Base-by-base conservation (phyloP, 1,140 invertebrate genomes). In the Drosophila pallidifrons region DNA sequence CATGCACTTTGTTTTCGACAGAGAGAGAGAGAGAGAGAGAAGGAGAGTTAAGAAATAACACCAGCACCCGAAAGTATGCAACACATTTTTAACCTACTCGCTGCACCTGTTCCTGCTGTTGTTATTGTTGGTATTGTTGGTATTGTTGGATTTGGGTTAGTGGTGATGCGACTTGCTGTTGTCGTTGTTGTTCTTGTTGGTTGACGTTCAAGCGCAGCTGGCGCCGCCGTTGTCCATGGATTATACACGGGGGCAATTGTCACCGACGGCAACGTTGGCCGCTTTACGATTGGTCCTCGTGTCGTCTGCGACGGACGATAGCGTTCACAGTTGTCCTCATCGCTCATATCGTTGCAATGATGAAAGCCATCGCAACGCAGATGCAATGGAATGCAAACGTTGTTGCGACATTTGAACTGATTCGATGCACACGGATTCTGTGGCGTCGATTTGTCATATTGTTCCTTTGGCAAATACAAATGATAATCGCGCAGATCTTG, bases 281-380 rank as follows among this genome's bases (percentile, higher is more conserved):
- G 64, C 41, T 41, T 15, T 11, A 30, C 41, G 57, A 25, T 25
- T 25, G 74, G 60, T 3, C 58, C 55, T 0, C 72, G 64, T 0
- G 73, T 81, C 4, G 67, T 46, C 5, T 13, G 13, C 0, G 66
- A 68, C 52, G 52, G 5, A 49, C 25, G 47, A 54, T 92, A 92
- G 6, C 51, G 67, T 2, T 90, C 94, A 88, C 95, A 96, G 86
- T 94, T 91, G 68, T 88, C 88, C 93, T 98, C 97, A 88, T 98
- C 97, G 71, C 96, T 95, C 88, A 94, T 93, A 92, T 96, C 96
- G 35, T 95, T 93, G 93, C 96, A 97, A 82, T 97, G 95, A 89
- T 94, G 93, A 81, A 95, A 94, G 72, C 95, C 95, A 91, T 98
- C 96, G 93, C 97, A 98, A 52, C 94, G 93, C 89, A 95, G 94